Base-by-base conservation (phyloP, 2,113 vertebrate genomes). In the Symphodus melops region DNA sequence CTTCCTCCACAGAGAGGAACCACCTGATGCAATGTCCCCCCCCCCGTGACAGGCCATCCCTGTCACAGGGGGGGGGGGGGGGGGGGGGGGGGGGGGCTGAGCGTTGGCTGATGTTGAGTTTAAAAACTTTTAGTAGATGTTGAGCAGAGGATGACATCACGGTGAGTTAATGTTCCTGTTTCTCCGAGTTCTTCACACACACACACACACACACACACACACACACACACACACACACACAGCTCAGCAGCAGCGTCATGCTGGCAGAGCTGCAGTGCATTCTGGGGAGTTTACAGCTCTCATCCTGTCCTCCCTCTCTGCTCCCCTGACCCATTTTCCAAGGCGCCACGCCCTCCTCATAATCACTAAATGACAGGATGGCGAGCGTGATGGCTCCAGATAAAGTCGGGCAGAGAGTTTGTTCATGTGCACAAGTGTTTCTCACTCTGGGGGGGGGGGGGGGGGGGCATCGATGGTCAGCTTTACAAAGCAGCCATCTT, bases 311-410 rank as follows among this genome's bases (percentile, higher is more conserved):
- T 72, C 64, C 74, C 51, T 14, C 63, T 0, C 58, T 28, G 62
- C 64, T 73, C 25, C 65, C 14, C 23, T 80, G 80, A 74, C 75
- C 81, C 57, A 37, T 48, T 69, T 76, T 17, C 9, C 46, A 57
- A 33, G 54, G 44, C 1, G 37, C 75, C 63, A 68, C 44, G 41
- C 54, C 59, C 76, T 83, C 83, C 36, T 4, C 14, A 20, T 33
- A 84, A 79, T 74, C 37, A 11, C 52, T 16, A 58, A 83, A 86
- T 87, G 75, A 82, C 81, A 68, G 73, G 82, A 89, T 88, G 75
- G 87, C 73, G 78, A 76, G 51, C 12, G 0, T 77, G 83, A 89
- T 66, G 56, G 33, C 66, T 76, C 14, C 46, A 6, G 46, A 48
- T 48, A 33, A 33, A 33, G 28, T 33, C 28, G 28, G 28, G 28